A percentile compares a stretch with the other conserved stretches of the same genome.
Evolutionary conservation across 2,888 invertebrate species (phyloP).

Genomic region (Drosophila kanekoi): DNA sequence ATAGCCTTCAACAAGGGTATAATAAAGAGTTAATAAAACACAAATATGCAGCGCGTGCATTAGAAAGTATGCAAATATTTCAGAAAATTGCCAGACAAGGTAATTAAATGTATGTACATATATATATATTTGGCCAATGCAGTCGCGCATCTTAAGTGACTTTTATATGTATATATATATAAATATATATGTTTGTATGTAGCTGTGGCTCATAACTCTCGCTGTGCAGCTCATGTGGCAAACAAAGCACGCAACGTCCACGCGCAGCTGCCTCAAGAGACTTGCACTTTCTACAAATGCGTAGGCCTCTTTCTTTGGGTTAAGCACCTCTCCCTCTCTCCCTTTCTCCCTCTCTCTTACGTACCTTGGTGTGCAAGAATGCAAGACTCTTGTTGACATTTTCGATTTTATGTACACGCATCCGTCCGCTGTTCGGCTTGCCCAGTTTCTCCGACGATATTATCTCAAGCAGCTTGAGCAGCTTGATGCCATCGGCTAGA

Average conservation of each 20-base stretch:
- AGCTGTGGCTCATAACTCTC: constrained; percentile 12
- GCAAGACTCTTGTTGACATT: constrained; percentile 99
- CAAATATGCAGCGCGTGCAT: constrained; percentile 59
- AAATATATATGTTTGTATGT: neutral
- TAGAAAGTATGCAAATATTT: constrained; percentile 80
- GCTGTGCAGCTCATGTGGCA: constrained; percentile 60
- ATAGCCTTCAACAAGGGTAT: neutral
- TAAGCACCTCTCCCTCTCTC: neutral
- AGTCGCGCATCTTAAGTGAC: constrained; percentile 61
- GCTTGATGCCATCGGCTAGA: constrained; percentile 96
- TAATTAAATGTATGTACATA: constrained; percentile 70
- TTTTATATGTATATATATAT: constrained; percentile 6
- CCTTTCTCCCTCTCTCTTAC: constrained; percentile 41
- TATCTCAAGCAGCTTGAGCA: constrained; percentile 97
- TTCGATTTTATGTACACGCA: constrained; percentile 99
- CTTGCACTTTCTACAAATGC: constrained; percentile 80
- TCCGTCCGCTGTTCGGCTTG: constrained; percentile 97
- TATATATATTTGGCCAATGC: constrained; percentile 27
- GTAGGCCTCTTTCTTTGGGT: constrained; percentile 36
- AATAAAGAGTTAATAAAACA: constrained; percentile 15
- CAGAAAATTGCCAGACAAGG: constrained; percentile 52
- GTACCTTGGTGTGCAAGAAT: constrained; percentile 96
- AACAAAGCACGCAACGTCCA: constrained; percentile 78
- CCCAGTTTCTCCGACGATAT: constrained; percentile 99
- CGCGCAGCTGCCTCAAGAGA: constrained; percentile 77